Evolutionary conservation across 2,888 invertebrate species (phyloP).

Genomic region (Melanostoma mellinum): DNA sequence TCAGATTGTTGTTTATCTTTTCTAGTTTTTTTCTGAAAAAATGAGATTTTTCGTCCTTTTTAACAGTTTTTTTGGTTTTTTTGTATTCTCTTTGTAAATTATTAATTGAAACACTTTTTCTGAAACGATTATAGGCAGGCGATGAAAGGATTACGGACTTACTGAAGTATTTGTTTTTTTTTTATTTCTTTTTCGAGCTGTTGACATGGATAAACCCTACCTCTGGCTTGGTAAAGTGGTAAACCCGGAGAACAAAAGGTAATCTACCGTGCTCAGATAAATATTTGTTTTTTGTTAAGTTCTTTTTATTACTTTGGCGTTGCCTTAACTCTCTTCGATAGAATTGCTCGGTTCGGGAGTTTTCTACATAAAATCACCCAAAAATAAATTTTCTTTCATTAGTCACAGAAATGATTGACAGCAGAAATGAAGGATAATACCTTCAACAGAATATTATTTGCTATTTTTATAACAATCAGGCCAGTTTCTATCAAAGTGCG

Average conservation of each 20-base stretch:
- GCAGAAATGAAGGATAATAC: too few species aligned
- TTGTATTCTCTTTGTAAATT: conserved; percentile 26
- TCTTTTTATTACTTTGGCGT: too few species aligned
- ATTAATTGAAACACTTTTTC: conserved; percentile 24
- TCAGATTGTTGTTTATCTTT: conserved; percentile 39
- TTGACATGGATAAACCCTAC: background rate
- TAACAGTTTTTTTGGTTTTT: conserved; percentile 23
- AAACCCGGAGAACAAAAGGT: conserved; percentile 10
- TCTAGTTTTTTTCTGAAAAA: conserved; percentile 2
- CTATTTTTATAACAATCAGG: background rate
- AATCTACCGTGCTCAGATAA: background rate
- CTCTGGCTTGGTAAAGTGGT: background rate
- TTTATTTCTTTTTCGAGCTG: conserved; percentile 1
- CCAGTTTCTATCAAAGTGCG: background rate
- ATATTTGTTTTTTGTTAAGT: too few species aligned
- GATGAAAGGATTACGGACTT: conserved; percentile 51
- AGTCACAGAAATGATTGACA: too few species aligned
- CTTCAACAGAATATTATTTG: background rate
- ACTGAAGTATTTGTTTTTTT: background rate
- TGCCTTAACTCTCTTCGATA: too few species aligned
- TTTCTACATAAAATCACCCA: too few species aligned
- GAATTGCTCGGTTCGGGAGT: too few species aligned
- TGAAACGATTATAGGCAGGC: conserved; percentile 13
- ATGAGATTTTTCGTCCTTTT: conserved; percentile 20
- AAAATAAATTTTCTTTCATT: too few species aligned